Conservation (phyloP, 1,140 invertebrate genomes). For the Eupristina koningsbergeri region DNA sequence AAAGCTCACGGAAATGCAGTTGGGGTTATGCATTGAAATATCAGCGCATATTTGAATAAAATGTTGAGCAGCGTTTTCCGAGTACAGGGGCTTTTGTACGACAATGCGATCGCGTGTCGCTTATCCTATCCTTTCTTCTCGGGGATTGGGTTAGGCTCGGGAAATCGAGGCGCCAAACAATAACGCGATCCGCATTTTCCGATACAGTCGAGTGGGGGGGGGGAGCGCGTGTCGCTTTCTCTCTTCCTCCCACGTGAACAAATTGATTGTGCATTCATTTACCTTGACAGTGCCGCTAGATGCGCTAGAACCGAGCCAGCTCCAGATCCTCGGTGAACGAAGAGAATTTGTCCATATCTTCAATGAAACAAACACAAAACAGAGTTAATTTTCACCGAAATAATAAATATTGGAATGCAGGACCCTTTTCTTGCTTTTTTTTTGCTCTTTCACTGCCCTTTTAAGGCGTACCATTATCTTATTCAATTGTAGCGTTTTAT, state of each 20-base stretch:
- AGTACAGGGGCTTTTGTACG: background rate
- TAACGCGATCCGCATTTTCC: background rate
- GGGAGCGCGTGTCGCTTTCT: background rate
- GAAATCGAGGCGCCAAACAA: constrained; percentile 29
- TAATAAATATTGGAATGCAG: background rate
- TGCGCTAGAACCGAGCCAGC: constrained; percentile 73
- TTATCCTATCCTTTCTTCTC: constrained; percentile 18
- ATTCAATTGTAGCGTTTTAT: background rate
- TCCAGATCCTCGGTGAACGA: constrained; percentile 72
- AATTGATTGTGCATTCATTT: constrained; percentile 54
- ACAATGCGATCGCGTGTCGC: background rate
- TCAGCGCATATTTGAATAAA: constrained; percentile 31
- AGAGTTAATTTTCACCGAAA: background rate
- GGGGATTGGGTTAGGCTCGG: constrained; percentile 7
- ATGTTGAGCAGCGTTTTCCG: background rate
- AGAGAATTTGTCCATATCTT: constrained; percentile 69
- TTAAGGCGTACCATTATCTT: background rate
- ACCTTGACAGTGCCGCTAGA: constrained; percentile 74
- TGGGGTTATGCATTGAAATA: background rate
- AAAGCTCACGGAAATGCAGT: background rate
- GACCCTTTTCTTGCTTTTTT: background rate
- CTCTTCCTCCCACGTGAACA: background rate
- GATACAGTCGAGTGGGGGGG: too few relatives aligned
- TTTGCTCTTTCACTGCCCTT: background rate
- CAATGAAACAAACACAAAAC: constrained; percentile 56